These are phyloP conservation scores for Heliopora coerulea DNA, from an alignment of 92 coral and sea anemone species.

Conservation along the genomic window DNA sequence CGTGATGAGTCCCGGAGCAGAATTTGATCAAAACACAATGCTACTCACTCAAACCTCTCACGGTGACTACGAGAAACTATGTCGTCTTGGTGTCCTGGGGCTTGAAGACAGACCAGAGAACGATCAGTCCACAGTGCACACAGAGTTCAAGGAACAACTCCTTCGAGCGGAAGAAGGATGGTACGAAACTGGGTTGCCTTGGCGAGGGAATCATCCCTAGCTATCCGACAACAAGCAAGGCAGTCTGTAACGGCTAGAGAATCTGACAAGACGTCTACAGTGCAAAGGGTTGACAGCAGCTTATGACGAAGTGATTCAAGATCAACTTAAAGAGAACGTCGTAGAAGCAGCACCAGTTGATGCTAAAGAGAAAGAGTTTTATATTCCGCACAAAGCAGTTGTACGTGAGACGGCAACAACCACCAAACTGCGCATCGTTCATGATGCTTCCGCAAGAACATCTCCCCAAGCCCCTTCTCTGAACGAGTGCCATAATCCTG, in stretches of 20 bases:
- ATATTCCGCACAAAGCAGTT: not conserved
- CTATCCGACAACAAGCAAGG: too few relatives aligned
- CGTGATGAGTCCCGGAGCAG: conserved; percentile 31
- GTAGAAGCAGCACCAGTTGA: too few relatives aligned
- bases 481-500: too few relatives aligned
- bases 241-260: too few relatives aligned
- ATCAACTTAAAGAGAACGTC: too few relatives aligned
- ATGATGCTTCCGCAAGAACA: too few relatives aligned
- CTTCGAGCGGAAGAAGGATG: conserved; percentile 19
- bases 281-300: not conserved
- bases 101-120: too few relatives aligned
- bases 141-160: conserved; percentile 42
- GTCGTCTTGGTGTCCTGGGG: too few relatives aligned
- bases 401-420: conserved; percentile 4
- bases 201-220: conserved; percentile 35
- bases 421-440: too few relatives aligned
- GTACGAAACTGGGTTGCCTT: conserved; percentile 32
- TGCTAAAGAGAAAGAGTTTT: too few relatives aligned
- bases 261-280: too few relatives aligned
- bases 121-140: conserved; percentile 14
- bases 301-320: conserved; percentile 3
- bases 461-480: too few relatives aligned
- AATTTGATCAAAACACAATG: conserved; percentile 6
- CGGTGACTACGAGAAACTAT: conserved; percentile 37
- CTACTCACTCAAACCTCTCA: conserved; percentile 27